Conservation (phyloP, 2,888 invertebrate genomes). For the Melolontha melolontha region DNA sequence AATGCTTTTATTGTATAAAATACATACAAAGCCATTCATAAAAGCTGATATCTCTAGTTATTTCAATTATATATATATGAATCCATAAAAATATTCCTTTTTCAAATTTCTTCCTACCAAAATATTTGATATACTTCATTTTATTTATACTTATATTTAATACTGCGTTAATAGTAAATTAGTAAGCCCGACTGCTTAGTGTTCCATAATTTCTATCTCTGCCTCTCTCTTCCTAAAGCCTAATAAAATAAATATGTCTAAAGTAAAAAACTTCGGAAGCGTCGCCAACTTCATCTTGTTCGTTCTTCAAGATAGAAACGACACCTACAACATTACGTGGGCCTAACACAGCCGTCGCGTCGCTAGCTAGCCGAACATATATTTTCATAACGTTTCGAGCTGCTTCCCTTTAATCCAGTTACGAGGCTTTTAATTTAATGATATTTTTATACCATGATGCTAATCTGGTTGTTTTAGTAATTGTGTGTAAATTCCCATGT, state of each 20-base stretch:
- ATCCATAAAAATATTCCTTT: too few relatives aligned
- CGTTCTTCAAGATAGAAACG: conserved; percentile 15
- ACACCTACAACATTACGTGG: conserved; percentile 1
- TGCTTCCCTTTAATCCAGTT: conserved; percentile 53
- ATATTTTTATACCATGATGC: conserved; percentile 53
- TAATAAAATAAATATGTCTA: conserved; percentile 3
- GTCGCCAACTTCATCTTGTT: conserved; percentile 16
- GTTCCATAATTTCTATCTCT: too few relatives aligned
- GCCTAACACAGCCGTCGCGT: conserved; percentile 12
- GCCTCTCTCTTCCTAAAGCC: too few relatives aligned
- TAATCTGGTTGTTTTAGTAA: conserved; percentile 46
- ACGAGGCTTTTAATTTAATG: conserved; percentile 56
- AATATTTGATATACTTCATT: too few relatives aligned
- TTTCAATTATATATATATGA: too few relatives aligned
- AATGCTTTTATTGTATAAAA: too few relatives aligned
- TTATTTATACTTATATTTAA: too few relatives aligned
- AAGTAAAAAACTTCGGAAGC: conserved; percentile 1
- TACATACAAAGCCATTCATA: too few relatives aligned
- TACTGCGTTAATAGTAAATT: too few relatives aligned
- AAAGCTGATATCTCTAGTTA: too few relatives aligned
- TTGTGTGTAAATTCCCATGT: conserved; percentile 49
- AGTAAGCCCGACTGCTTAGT: too few relatives aligned
- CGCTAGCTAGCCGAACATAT: conserved; percentile 45
- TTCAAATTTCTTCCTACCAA: too few relatives aligned
- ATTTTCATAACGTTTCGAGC: conserved; percentile 48